Evolutionary conservation across 2,888 invertebrate species (phyloP), one percentile per base, ranked within the genome.

Genomic region (Lepidocyrtoides sp.): DNA sequence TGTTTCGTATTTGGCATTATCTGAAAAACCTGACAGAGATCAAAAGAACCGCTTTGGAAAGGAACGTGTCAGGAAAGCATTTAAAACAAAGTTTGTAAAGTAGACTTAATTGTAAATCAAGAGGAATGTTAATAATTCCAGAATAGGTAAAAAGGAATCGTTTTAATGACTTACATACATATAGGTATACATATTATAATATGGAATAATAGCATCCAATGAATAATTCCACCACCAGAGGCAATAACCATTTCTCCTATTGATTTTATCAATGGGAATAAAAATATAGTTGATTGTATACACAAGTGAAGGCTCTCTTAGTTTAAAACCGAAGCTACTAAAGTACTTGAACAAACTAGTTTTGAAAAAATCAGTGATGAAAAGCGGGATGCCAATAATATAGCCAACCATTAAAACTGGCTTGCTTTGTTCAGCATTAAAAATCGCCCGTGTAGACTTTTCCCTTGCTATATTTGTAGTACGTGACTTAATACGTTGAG

Each of bases 401-500:
- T 41, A 60, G 36, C 44, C 36, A 51, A 51, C 14, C 69, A 69
- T 69, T 79, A 60, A 60, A 63, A 63, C 26, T 54, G 63, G 29
- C 60, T 60, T 81, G 41, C 82, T 23, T 72, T 82, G 41, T 57
- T 82, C 51, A 57, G 77, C 82, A 72, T 84, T 75, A 75, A 75
- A 75, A 85, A 85, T 83, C 83, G 51, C 51, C 75, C 72, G 44
- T 83, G 89, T 82, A 89, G 89, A 89, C 82, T 72, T 82, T 63
- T 82, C 10, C 63, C 54, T 82, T 82, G 60, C 82, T 82, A 63
- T 82, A 44, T 75, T 84, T 77, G 84, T 85, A 84, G 90, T 90
- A 84, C 84, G 69, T 90, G 90, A 89, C 89, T 83, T 89, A 89
- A 91, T 92, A 92, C 91, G 91, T 92, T 92, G 92, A 92, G 92